Evolutionary conservation across 2,113 vertebrate species (phyloP).

Genomic region (Todiramphus saurophagus): DNA sequence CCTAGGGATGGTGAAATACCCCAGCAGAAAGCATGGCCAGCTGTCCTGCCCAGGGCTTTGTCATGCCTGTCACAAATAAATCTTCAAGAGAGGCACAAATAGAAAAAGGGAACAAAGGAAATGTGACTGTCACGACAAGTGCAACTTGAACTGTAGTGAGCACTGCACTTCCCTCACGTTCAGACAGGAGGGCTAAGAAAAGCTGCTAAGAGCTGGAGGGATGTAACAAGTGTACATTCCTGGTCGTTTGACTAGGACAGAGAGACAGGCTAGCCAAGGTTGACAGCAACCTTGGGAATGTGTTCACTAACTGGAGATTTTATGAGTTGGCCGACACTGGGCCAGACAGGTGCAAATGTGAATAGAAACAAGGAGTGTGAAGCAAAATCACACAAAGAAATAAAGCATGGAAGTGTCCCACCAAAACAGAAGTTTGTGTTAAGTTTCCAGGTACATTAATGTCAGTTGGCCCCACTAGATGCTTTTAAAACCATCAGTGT

Average conservation of each 20-base stretch:
- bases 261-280: background rate
- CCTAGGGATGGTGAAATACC: background rate
- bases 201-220: background rate
- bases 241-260: background rate
- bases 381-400: background rate
- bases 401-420: background rate
- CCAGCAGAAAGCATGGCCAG: background rate
- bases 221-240: background rate
- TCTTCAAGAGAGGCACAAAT: background rate
- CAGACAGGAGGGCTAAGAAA: background rate
- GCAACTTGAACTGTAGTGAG: background rate
- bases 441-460: background rate
- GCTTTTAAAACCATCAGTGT: background rate
- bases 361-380: background rate
- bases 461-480: background rate
- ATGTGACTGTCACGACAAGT: rapidly evolving
- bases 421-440: background rate
- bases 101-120: background rate
- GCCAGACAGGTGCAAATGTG: background rate
- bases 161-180: rapidly evolving
- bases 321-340: background rate
- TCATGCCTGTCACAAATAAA: background rate
- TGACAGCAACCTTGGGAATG: background rate
- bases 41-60: background rate
- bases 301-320: background rate